Percentiles rank a stretch among this genome's conserved stretches.
These are phyloP conservation scores for Peromyscus maniculatus DNA, from an alignment of 2,113 vertebrate genomes.

Conservation along the genomic window DNA sequence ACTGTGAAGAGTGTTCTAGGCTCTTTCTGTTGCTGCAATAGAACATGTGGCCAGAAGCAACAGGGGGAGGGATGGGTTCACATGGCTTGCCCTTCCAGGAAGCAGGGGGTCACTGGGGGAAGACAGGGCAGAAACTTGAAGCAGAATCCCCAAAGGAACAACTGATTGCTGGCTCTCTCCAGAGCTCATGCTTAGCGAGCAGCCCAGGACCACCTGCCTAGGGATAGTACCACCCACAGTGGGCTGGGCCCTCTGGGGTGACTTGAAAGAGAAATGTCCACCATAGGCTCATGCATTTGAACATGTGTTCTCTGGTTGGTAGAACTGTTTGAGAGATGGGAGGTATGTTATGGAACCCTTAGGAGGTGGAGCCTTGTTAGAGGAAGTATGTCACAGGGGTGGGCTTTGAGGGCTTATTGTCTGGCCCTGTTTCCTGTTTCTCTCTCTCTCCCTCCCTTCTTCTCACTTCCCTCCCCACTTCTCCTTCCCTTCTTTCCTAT, in stretches of 20 bases:
- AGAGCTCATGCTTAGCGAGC: not conserved
- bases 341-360: not conserved
- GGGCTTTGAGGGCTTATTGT: not conserved
- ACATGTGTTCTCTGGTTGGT: not conserved
- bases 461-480: not conserved
- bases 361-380: not conserved
- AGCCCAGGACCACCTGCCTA: not conserved
- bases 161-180: not conserved
- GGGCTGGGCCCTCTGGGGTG: not conserved
- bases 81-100: not conserved
- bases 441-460: accelerated
- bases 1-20: not conserved
- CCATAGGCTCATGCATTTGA: not conserved
- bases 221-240: not conserved
- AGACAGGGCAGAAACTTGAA: not conserved
- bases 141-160: not conserved
- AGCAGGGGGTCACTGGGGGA: not conserved
- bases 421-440: not conserved
- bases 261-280: not conserved
- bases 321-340: not conserved
- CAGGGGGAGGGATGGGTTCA: not conserved
- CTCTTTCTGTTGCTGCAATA: not conserved
- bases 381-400: not conserved
- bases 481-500: not conserved
- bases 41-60: not conserved